These are phyloP conservation scores for Muscicapa striata DNA, from an alignment of 2,797 vertebrate species.

Conservation along the genomic window DNA sequence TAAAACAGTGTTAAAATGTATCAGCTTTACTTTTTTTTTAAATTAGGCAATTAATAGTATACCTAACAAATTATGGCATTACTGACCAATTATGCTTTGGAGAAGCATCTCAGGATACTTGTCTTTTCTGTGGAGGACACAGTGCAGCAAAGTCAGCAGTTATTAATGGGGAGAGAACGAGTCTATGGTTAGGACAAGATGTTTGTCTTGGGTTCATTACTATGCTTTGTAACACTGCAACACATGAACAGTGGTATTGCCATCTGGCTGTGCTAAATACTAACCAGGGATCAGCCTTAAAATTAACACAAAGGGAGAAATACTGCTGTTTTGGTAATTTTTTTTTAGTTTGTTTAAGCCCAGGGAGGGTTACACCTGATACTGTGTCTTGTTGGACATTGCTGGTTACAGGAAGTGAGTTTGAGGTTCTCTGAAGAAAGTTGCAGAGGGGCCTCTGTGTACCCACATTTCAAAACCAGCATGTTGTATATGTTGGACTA, in stretches of 20 bases:
- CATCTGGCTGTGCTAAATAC: neutral
- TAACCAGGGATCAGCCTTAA: neutral
- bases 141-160: neutral
- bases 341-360: neutral
- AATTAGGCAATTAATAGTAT: neutral
- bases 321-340: neutral
- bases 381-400: neutral
- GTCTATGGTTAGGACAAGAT: neutral
- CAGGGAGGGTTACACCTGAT: neutral
- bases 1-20: neutral
- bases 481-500: neutral
- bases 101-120: neutral
- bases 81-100: neutral
- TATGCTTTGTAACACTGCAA: neutral
- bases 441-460: neutral
- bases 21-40: neutral
- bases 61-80: neutral
- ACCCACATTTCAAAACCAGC: neutral
- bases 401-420: neutral
- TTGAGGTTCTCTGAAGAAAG: neutral
- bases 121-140: fast-evolving
- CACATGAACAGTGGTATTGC: neutral
- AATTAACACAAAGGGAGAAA: neutral
- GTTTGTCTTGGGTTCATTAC: neutral
- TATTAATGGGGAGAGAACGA: neutral